Evolutionary conservation across 2,888 invertebrate genomes (phyloP).

Genomic region (Watsonalla cultraria): DNA sequence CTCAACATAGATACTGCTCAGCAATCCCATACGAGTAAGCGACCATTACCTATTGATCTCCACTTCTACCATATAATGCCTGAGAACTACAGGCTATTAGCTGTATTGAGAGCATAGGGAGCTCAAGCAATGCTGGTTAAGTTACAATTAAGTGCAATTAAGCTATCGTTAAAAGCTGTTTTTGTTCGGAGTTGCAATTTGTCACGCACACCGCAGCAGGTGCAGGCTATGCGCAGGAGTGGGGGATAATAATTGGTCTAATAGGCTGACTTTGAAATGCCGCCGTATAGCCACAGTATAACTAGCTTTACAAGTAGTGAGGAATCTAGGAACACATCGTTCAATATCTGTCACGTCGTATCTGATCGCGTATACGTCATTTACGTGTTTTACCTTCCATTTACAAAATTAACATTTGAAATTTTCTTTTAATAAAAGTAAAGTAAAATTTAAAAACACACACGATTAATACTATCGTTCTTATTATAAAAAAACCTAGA

Average conservation of each 20-base stretch:
- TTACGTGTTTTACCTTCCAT: too few species aligned
- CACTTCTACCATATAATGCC: neutral
- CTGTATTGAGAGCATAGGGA: neutral
- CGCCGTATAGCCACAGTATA: conserved; percentile 8
- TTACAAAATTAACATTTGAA: too few species aligned
- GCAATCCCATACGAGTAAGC: neutral
- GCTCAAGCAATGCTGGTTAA: conserved; percentile 2
- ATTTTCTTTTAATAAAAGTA: too few species aligned
- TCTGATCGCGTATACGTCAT: too few species aligned
- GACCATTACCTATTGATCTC: neutral
- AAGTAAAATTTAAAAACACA: too few species aligned
- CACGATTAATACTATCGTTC: too few species aligned
- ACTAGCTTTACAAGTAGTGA: too few species aligned
- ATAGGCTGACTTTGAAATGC: conserved; percentile 25
- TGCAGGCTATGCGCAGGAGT: conserved; percentile 8
- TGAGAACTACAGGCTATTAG: neutral
- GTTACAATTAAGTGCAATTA: conserved; percentile 52
- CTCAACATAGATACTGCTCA: neutral
- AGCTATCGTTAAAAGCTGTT: conserved; percentile 47
- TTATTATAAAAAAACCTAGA: too few species aligned
- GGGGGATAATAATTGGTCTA: conserved; percentile 15
- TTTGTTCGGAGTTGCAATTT: conserved; percentile 44
- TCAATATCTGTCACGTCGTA: too few species aligned
- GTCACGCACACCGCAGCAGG: conserved; percentile 44
- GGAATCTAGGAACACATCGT: too few species aligned